Conservation (phyloP, 2,888 invertebrate genomes). For the Leptinotarsa peninsularis region DNA sequence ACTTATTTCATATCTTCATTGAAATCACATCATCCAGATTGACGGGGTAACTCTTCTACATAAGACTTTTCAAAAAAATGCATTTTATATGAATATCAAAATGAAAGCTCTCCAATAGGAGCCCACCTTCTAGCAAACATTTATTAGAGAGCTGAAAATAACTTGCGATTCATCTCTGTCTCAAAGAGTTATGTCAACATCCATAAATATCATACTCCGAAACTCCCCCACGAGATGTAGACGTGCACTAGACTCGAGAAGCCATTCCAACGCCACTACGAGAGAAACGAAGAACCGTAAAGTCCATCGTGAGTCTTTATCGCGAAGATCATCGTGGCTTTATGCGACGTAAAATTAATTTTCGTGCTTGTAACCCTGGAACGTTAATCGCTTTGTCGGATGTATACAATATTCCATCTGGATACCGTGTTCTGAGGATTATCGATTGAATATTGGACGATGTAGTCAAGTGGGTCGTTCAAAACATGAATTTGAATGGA, state of each 20-base stretch:
- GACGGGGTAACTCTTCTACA: too few relatives aligned
- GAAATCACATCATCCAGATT: too few relatives aligned
- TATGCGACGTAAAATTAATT: slow-evolving; percentile 7
- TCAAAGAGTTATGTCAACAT: background rate
- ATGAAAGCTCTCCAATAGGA: too few relatives aligned
- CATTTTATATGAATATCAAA: too few relatives aligned
- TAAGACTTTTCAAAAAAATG: too few relatives aligned
- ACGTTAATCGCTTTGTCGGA: background rate
- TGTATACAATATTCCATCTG: background rate
- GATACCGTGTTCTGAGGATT: background rate
- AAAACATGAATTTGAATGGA: too few relatives aligned
- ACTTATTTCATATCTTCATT: too few relatives aligned
- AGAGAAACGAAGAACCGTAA: background rate
- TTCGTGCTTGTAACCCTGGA: slow-evolving; percentile 3
- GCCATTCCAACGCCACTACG: background rate
- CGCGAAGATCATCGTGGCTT: background rate
- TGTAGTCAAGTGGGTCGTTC: too few relatives aligned
- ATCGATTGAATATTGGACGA: too few relatives aligned
- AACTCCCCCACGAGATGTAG: background rate
- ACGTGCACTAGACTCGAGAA: background rate
- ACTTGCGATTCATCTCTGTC: too few relatives aligned
- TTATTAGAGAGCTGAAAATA: too few relatives aligned
- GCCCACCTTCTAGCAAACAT: too few relatives aligned
- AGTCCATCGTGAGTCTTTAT: slow-evolving; percentile 4
- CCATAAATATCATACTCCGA: background rate